Evolutionary conservation across 2,888 invertebrate species (phyloP), one percentile per base, ranked within the genome.

Genomic region (Gandaritis pyraliata): DNA sequence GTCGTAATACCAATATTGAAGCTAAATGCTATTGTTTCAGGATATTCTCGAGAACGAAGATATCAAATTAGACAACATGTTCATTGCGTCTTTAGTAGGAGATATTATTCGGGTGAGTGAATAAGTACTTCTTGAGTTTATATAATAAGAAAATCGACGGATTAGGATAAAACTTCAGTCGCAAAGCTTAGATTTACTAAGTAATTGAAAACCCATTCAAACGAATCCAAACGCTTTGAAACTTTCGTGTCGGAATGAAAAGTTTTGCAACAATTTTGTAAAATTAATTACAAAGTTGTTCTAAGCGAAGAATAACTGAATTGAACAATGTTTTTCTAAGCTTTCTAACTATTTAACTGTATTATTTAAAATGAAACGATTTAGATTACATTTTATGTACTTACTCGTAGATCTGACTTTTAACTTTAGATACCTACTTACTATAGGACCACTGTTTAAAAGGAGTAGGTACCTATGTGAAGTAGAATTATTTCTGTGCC

Each of bases 11-110:
- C 47, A 58, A 29, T 54, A 55, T 36, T 52, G 29, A 43, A 36
- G 7, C 33, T 43, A 13, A 38, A 48, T 36, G 33, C 54, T 50
- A 47, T 59, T 70, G 45, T 69, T 67, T 49, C 90, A 97, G 96
- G 97, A 99, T 85, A 97, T 99, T 74, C 91, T 99, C 62, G 97
- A 98, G 81, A 98, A 99, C 83, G 97, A 98, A 80, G 98, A 99
- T 83, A 96, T 99, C 70, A 98, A 98, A 88, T 92, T 98, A 78
- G 99, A 99, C 87, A 96, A 97, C 80, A 98, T 99, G 96, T 99
- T 99, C 86, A 96, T 98, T 71, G 98, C 98, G 29, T 98, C 98
- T 7, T 94, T 99, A 69, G 96, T 98, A 12, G 98, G 97, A 58
- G 99, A 99, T 87, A 97, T 99, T 70, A 95, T 99, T 76, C 94